phyloP scores from a whole-genome alignment of 2,888 invertebrate species.

The Adela reaumurella region DNA sequence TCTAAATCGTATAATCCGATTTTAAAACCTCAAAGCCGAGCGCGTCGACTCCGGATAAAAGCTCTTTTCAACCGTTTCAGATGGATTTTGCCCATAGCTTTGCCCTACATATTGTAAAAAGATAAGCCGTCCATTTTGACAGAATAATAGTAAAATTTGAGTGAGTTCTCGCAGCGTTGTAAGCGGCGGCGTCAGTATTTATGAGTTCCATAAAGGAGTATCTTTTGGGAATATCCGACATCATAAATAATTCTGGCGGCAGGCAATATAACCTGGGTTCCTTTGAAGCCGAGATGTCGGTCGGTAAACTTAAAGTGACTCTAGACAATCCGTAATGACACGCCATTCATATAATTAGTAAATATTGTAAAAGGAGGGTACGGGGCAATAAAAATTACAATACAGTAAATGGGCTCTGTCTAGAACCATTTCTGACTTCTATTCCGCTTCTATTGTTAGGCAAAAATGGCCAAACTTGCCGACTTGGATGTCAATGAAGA shows the following conservation, averaged over 20 bases:
- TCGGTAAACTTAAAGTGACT: constrained; percentile 37
- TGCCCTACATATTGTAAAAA: constrained; percentile 1
- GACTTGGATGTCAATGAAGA: too few relatives aligned
- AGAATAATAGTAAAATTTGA: constrained; percentile 41
- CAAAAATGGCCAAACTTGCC: too few relatives aligned
- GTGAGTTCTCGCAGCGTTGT: constrained; percentile 48
- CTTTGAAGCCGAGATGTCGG: too few relatives aligned
- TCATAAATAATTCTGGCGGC: constrained; percentile 43
- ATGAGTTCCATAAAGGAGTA: constrained; percentile 45
- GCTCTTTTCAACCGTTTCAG: not conserved
- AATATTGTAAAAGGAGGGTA: constrained; percentile 33
- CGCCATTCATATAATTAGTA: constrained; percentile 30
- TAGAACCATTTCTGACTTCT: not conserved
- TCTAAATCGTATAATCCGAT: not conserved
- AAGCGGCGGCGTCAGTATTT: constrained; percentile 53
- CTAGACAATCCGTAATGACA: constrained; percentile 44
- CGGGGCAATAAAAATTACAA: constrained; percentile 4
- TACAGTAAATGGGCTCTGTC: not conserved
- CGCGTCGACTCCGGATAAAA: not conserved
- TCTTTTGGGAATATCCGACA: constrained; percentile 47
- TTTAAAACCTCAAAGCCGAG: not conserved
- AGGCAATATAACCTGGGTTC: constrained; percentile 19
- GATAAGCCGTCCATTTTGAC: constrained; percentile 6
- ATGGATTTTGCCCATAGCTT: not conserved
- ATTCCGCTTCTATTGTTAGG: too few relatives aligned